These are phyloP conservation scores for Pachypsylla venusta DNA, from an alignment of 1,140 invertebrate species.

Conservation along the genomic window DNA sequence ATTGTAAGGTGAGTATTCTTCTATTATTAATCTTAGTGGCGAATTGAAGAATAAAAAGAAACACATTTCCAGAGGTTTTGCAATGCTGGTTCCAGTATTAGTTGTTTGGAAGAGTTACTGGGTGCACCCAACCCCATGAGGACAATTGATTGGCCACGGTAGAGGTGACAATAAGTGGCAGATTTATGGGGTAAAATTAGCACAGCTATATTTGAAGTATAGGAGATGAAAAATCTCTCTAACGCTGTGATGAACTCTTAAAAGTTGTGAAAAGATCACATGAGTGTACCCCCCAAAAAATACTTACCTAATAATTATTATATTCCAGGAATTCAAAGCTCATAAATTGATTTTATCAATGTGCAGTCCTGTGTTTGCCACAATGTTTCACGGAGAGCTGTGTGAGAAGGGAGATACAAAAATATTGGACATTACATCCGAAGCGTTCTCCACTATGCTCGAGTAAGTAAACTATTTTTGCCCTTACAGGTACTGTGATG, in stretches of 20 bases:
- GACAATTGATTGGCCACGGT: background rate
- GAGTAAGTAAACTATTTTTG: no score
- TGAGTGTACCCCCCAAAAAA: background rate
- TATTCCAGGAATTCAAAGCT: constrained; percentile 42
- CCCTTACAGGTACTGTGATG: no score
- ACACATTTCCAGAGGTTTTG: no score
- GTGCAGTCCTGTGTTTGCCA: constrained; percentile 68
- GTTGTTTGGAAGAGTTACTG: no score
- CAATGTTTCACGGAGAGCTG: constrained; percentile 61
- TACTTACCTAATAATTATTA: background rate
- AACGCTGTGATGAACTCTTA: background rate
- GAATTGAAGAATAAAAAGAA: no score
- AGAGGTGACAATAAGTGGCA: no score
- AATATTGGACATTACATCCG: constrained; percentile 67
- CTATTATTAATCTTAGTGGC: no score
- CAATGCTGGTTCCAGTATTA: no score
- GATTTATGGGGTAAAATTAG: no score
- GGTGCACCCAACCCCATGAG: no score
- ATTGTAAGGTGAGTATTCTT: constrained; percentile 39
- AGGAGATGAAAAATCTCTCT: background rate
- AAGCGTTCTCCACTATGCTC: constrained; percentile 61
- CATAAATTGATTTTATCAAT: constrained; percentile 70
- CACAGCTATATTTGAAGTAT: background rate
- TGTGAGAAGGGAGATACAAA: constrained; percentile 53
- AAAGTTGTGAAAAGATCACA: background rate